A percentile compares a stretch with the other conserved stretches of the same genome.
Conservation (phyloP, 1,140 invertebrate genomes). For the Tribolium madens region DNA sequence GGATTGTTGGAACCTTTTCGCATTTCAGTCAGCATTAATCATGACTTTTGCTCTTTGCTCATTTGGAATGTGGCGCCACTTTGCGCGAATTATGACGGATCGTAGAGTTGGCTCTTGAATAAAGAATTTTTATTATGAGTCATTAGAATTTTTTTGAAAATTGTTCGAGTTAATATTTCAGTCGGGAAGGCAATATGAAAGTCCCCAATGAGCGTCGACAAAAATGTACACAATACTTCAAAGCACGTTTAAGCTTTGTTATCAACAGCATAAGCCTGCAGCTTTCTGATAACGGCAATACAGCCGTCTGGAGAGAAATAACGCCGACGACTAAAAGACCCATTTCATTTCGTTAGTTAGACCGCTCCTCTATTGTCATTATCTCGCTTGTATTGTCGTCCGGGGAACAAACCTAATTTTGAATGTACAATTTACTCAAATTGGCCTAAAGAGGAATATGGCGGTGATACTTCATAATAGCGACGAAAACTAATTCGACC, state of each 20-base stretch:
- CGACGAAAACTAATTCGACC: no score
- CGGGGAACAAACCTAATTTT: slow-evolving; percentile 31
- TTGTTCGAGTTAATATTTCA: slow-evolving; percentile 15
- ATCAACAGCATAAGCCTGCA: slow-evolving; percentile 51
- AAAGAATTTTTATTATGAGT: neutral
- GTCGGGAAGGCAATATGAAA: slow-evolving; percentile 5
- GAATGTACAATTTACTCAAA: slow-evolving; percentile 45
- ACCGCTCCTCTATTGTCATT: slow-evolving; percentile 45
- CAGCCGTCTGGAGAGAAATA: slow-evolving; percentile 49
- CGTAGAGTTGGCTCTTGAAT: neutral
- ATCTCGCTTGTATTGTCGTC: slow-evolving; percentile 39
- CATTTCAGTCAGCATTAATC: slow-evolving; percentile 22
- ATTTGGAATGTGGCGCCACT: slow-evolving; percentile 19
- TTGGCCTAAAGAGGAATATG: slow-evolving; percentile 27
- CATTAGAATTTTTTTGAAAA: neutral
- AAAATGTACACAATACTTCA: slow-evolving; percentile 50
- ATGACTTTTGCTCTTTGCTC: slow-evolving; percentile 26
- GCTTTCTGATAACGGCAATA: slow-evolving; percentile 51
- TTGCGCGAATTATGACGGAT: slow-evolving; percentile 1
- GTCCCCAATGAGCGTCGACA: slow-evolving; percentile 34
- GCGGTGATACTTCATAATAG: slow-evolving; percentile 26
- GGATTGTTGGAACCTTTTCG: slow-evolving; percentile 28
- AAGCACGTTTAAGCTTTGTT: slow-evolving; percentile 51
- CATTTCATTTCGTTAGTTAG: slow-evolving; percentile 49
- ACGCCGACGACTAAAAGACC: slow-evolving; percentile 42